Percentiles rank a stretch among this genome's conserved stretches.
Conservation (phyloP, 2,113 vertebrate genomes). For the Gadus chalcogrammus region DNA sequence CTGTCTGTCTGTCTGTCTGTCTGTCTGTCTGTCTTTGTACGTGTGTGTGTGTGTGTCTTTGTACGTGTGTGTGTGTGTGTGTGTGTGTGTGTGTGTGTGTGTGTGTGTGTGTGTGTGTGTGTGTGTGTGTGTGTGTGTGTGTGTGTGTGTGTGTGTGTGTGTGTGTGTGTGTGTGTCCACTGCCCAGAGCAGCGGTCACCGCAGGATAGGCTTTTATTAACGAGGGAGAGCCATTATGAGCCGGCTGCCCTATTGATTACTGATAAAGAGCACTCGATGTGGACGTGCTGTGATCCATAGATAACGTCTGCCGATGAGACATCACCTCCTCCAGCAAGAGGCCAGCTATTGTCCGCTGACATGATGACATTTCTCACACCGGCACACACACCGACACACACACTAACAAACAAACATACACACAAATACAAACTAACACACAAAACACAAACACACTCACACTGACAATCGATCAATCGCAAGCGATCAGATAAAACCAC, state of each 20-base stretch:
- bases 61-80: neutral
- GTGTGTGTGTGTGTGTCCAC: slow-evolving; percentile 36
- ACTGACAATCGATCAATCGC: too few relatives aligned
- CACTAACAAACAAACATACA: too few relatives aligned
- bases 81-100: neutral
- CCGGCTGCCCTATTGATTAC: slow-evolving; percentile 69
- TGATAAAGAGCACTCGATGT: slow-evolving; percentile 70
- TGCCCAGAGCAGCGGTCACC: slow-evolving; percentile 43
- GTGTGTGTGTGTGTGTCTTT: neutral
- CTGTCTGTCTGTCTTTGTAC: slow-evolving; percentile 1
- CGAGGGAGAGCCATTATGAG: slow-evolving; percentile 69
- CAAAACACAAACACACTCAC: neutral
- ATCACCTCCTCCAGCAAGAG: slow-evolving; percentile 14
- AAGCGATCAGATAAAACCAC: neutral
- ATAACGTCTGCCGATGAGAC: slow-evolving; percentile 52
- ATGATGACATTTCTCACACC: neutral
- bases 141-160: slow-evolving; percentile 14
- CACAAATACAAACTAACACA: slow-evolving; percentile 21
- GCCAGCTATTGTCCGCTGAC: neutral
- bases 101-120: neutral
- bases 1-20: too few relatives aligned
- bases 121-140: neutral
- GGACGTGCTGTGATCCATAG: slow-evolving; percentile 67
- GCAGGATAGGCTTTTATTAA: slow-evolving; percentile 71
- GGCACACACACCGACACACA: neutral